A percentile compares a stretch with the other conserved stretches of the same genome.
phyloP scores from a whole-genome alignment of 2,888 invertebrate genomes.

The Calliopum simillimum region DNA sequence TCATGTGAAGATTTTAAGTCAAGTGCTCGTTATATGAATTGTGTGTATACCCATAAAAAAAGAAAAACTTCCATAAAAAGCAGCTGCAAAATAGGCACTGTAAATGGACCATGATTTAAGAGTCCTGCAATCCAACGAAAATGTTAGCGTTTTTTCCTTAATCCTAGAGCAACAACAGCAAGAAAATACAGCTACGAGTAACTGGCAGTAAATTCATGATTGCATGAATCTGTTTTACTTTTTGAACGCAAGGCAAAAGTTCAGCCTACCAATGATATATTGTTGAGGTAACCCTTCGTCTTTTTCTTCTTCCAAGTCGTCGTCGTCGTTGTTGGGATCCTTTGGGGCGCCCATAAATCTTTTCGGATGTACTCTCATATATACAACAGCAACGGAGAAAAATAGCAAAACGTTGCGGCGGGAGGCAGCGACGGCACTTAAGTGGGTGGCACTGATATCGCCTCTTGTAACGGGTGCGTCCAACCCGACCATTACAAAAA shows the following conservation, averaged over 20 bases:
- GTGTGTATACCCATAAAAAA: neutral
- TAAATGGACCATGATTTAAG: too few species aligned
- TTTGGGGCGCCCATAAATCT: constrained; percentile 20
- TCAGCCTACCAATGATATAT: constrained; percentile 18
- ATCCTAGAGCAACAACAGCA: neutral
- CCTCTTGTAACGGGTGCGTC: too few species aligned
- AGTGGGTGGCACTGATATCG: constrained; percentile 1
- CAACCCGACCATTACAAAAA: too few species aligned
- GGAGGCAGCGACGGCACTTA: neutral
- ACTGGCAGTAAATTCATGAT: constrained; percentile 16
- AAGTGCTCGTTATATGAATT: neutral
- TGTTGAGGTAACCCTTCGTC: constrained; percentile 13
- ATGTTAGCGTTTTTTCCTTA: too few species aligned
- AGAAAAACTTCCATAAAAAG: constrained; percentile 6
- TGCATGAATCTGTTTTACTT: constrained; percentile 12
- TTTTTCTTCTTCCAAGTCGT: too few species aligned
- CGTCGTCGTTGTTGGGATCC: neutral
- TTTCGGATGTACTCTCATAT: neutral
- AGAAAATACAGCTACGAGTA: neutral
- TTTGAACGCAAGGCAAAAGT: neutral
- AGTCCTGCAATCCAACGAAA: too few species aligned
- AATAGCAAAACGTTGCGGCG: neutral
- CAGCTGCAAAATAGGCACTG: neutral
- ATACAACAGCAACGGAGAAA: neutral
- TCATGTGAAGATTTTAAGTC: neutral